These are phyloP conservation scores for Oithona nana DNA, from an alignment of 2,888 invertebrate species.

Conservation along the genomic window DNA sequence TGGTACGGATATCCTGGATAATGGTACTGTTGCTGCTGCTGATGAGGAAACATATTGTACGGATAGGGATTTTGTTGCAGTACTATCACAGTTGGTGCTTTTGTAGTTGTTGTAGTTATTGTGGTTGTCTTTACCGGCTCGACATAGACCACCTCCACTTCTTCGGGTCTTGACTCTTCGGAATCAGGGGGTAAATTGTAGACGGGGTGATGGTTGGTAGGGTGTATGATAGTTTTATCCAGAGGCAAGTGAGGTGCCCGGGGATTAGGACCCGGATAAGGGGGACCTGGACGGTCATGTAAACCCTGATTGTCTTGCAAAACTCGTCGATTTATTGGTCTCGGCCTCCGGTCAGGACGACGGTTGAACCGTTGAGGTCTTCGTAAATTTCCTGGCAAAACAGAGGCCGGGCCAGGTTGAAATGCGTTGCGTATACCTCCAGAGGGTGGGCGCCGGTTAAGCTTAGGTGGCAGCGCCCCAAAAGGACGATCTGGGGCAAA, in stretches of 20 bases:
- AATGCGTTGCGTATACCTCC: not conserved
- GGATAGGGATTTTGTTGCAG: not conserved
- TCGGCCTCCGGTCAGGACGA: not conserved
- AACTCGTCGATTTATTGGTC: not conserved
- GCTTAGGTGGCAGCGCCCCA: not conserved
- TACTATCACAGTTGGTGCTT: not conserved
- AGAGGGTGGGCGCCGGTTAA: not conserved
- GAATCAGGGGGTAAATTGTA: not conserved
- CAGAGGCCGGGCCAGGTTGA: not conserved
- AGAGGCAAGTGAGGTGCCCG: not conserved
- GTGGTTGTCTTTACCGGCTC: not conserved
- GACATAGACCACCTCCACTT: not conserved
- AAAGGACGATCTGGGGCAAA: not conserved
- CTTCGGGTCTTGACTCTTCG: not conserved
- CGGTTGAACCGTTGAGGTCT: too few species aligned
- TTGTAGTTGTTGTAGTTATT: not conserved
- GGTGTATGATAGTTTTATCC: slow-evolving; percentile 3
- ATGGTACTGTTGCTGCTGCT: not conserved
- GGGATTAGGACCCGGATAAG: not conserved
- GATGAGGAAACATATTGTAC: not conserved
- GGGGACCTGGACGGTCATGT: not conserved
- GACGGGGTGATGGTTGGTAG: not conserved
- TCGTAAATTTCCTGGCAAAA: too few species aligned
- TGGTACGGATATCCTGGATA: not conserved
- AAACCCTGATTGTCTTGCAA: not conserved